Percentiles rank a stretch among this genome's conserved stretches.
These are phyloP conservation scores for Gastrophryne carolinensis DNA, from an alignment of 2,797 vertebrate species.

Conservation along the genomic window DNA sequence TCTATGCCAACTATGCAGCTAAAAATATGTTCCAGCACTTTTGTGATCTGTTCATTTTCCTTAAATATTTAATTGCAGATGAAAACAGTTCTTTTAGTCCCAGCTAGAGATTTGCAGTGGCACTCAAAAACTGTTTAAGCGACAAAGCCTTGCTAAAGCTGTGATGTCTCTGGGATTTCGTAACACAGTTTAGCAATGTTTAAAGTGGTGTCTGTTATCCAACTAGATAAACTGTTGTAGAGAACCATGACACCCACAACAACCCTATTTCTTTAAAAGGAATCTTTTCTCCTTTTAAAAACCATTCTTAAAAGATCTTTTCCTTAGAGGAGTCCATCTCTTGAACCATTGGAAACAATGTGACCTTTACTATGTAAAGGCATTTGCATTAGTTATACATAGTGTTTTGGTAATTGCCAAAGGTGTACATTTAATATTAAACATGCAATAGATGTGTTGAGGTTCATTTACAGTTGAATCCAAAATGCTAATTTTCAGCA, in stretches of 20 bases:
- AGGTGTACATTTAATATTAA: no score
- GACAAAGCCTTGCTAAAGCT: constrained; percentile 69
- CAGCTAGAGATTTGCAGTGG: constrained; percentile 69
- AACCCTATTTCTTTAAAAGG: constrained; percentile 68
- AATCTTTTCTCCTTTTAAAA: constrained; percentile 66
- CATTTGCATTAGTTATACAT: constrained; percentile 24
- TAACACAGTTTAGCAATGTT: constrained; percentile 61
- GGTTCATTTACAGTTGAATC: no score
- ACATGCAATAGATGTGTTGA: no score
- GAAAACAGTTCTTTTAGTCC: constrained; percentile 65
- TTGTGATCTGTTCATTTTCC: constrained; percentile 66
- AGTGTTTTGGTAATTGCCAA: no score
- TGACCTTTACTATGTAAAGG: constrained; percentile 22
- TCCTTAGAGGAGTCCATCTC: constrained; percentile 61
- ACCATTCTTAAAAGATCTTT: constrained; percentile 63
- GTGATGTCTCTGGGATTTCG: constrained; percentile 68
- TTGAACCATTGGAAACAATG: constrained; percentile 56
- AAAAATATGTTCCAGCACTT: neutral
- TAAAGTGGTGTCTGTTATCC: constrained; percentile 68
- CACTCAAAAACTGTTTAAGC: constrained; percentile 69
- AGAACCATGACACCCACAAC: constrained; percentile 68
- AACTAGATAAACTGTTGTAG: constrained; percentile 67
- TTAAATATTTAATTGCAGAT: constrained; percentile 68
- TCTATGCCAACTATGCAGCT: no score
- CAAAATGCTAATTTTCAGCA: no score